phyloP scores from a whole-genome alignment of 2,113 vertebrate species.

The Gorsachius goisagi region DNA sequence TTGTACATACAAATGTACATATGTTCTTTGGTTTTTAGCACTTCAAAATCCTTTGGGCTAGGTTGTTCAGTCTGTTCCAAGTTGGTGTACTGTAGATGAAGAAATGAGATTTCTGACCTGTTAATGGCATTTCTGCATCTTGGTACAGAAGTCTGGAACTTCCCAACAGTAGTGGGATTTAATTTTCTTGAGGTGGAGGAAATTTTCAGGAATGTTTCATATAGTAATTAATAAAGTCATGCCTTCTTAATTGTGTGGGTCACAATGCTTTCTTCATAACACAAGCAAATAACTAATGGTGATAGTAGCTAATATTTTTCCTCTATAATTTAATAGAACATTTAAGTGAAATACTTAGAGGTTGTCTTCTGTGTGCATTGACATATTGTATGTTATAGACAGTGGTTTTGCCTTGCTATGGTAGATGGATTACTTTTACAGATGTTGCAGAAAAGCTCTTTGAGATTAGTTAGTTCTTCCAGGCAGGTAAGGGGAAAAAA shows the following conservation, averaged over 20 bases:
- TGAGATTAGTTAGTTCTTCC: neutral
- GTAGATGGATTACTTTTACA: neutral
- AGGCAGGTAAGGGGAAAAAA: neutral
- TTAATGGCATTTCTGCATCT: neutral
- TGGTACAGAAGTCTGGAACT: neutral
- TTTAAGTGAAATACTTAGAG: neutral
- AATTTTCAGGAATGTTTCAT: neutral
- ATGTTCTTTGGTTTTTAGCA: neutral
- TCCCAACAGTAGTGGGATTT: neutral
- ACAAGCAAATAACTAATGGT: neutral
- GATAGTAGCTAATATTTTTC: neutral
- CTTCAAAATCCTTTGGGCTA: neutral
- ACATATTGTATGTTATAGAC: neutral
- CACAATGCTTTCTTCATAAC: neutral
- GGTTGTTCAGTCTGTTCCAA: neutral
- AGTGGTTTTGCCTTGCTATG: neutral
- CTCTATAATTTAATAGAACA: neutral
- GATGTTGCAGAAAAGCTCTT: neutral
- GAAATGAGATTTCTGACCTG: neutral
- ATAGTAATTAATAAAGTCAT: neutral
- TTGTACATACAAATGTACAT: neutral
- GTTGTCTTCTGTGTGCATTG: neutral
- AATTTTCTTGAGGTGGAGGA: neutral
- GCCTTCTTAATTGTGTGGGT: neutral
- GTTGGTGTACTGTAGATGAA: neutral